A percentile compares a stretch with the other conserved stretches of the same genome.
Evolutionary conservation across 2,888 invertebrate species (phyloP).

Genomic region (Idaea straminata): DNA sequence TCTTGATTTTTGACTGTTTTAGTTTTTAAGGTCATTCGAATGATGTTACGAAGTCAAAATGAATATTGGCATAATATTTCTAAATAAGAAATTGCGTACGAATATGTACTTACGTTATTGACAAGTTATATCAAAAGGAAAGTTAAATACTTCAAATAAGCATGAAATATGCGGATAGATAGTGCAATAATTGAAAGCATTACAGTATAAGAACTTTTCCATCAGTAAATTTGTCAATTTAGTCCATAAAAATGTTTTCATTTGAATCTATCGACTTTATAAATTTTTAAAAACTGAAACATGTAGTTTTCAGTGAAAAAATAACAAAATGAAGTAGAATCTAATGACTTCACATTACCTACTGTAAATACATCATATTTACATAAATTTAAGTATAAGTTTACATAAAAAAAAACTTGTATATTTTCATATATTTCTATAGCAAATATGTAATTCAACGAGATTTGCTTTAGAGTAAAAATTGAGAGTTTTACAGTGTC

Average conservation of each 20-base stretch:
- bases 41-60: slow-evolving; percentile 33
- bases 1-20: slow-evolving; percentile 45
- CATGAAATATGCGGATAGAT: too few species aligned
- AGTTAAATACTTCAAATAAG: too few species aligned
- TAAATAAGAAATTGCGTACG: slow-evolving; percentile 17
- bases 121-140: too few species aligned
- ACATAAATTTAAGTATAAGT: slow-evolving; percentile 48
- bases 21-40: slow-evolving; percentile 40
- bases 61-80: slow-evolving; percentile 34
- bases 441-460: slow-evolving; percentile 41
- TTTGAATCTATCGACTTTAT: not conserved
- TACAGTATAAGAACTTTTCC: too few species aligned
- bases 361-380: slow-evolving; percentile 63
- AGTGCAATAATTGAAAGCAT: too few species aligned
- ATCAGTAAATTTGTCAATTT: too few species aligned
- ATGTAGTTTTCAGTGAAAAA: slow-evolving; percentile 27
- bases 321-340: slow-evolving; percentile 26
- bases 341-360: slow-evolving; percentile 14
- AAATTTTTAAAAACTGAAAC: slow-evolving; percentile 35
- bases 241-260: too few species aligned
- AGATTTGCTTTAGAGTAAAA: slow-evolving; percentile 58
- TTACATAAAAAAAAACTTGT: slow-evolving; percentile 65
- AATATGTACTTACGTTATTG: slow-evolving; percentile 7
- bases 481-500: slow-evolving; percentile 32
- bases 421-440: slow-evolving; percentile 65